These are phyloP conservation scores for Spheniscus mendiculus DNA, from an alignment of 2,113 vertebrate genomes.

Conservation along the genomic window DNA sequence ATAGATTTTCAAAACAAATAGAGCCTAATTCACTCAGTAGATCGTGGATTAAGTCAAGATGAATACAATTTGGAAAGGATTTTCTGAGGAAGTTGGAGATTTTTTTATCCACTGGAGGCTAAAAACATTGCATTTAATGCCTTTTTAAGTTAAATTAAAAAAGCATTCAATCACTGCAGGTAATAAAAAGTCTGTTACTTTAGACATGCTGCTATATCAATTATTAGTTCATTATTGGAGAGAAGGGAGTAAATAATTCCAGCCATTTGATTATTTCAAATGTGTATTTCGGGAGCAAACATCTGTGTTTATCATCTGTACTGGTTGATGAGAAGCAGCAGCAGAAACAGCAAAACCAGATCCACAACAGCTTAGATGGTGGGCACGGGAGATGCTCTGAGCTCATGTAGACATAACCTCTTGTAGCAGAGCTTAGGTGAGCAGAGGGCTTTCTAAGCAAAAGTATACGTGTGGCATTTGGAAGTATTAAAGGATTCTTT, in stretches of 20 bases:
- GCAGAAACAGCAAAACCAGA: not conserved
- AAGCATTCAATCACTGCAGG: constrained; percentile 71
- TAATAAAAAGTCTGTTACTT: constrained; percentile 63
- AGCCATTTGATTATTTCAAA: not conserved
- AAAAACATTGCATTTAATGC: constrained; percentile 72
- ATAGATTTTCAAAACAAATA: constrained; percentile 84
- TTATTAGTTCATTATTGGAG: constrained; percentile 56
- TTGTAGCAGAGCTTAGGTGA: not conserved
- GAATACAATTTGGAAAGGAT: constrained; percentile 84
- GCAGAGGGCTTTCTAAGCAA: not conserved
- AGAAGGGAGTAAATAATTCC: constrained; percentile 27
- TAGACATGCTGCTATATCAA: constrained; percentile 17
- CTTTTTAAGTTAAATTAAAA: constrained; percentile 67
- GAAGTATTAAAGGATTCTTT: constrained; percentile 52
- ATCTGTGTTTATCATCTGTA: constrained; percentile 31
- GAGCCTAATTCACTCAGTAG: constrained; percentile 79
- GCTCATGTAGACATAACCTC: constrained; percentile 15
- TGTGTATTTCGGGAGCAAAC: constrained; percentile 22
- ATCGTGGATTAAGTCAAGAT: constrained; percentile 84
- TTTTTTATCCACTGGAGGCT: constrained; percentile 78
- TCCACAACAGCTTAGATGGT: not conserved
- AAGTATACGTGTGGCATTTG: not conserved
- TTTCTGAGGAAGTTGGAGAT: constrained; percentile 82
- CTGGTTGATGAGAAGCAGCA: not conserved
- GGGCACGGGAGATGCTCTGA: not conserved